A percentile compares a stretch with the other conserved stretches of the same genome.
These are phyloP conservation scores for Drosophila lacicola DNA, from an alignment of 2,888 invertebrate species.

Conservation along the genomic window DNA sequence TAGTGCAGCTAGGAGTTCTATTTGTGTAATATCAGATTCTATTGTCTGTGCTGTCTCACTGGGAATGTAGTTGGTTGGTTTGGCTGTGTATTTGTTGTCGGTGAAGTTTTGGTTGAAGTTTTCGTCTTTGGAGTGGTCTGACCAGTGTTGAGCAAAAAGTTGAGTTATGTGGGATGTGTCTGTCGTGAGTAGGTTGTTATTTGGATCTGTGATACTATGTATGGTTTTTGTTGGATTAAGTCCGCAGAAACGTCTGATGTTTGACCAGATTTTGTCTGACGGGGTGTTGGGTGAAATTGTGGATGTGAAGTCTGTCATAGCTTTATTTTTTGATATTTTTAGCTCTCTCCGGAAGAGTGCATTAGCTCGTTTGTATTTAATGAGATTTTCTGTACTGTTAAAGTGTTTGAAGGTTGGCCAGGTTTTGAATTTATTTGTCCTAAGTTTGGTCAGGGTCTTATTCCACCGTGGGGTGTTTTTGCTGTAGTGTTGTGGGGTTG, in stretches of 20 bases:
- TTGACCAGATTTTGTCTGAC: slow-evolving; percentile 6
- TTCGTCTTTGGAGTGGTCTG: background rate
- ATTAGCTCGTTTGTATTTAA: slow-evolving; percentile 20
- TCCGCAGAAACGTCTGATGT: slow-evolving; percentile 15
- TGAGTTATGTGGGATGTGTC: background rate
- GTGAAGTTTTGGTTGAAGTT: background rate
- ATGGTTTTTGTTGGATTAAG: slow-evolving; percentile 9
- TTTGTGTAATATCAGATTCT: slow-evolving; percentile 13
- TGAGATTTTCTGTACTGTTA: slow-evolving; percentile 15
- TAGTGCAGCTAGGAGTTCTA: slow-evolving; percentile 10
- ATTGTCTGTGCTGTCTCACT: slow-evolving; percentile 9
- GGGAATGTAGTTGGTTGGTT: slow-evolving; percentile 9
- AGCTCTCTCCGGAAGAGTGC: background rate
- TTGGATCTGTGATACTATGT: slow-evolving; percentile 1
- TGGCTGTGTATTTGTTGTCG: no score
- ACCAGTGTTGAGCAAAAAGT: background rate
- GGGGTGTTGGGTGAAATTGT: background rate
- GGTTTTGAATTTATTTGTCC: slow-evolving; percentile 12
- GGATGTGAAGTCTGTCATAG: background rate
- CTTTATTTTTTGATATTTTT: slow-evolving; percentile 1
- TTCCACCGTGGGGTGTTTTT: slow-evolving; percentile 26
- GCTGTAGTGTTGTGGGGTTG: slow-evolving; percentile 5
- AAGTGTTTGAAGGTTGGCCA: slow-evolving; percentile 9
- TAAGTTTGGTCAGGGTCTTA: slow-evolving; percentile 1
- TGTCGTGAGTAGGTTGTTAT: background rate